Evolutionary conservation across 2,797 vertebrate species (phyloP).

Genomic region (Rhincodon typus): DNA sequence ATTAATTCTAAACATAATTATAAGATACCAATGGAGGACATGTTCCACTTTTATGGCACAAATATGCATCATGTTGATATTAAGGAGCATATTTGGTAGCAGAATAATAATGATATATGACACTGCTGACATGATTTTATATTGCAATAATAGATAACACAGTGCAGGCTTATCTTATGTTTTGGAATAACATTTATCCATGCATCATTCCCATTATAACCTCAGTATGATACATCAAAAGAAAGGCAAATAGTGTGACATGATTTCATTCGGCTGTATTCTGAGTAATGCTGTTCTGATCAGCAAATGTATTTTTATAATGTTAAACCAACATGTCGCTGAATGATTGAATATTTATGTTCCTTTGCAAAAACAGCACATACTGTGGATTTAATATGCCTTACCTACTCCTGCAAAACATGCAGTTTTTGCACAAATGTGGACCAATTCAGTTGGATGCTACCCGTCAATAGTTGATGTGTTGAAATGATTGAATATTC

Average conservation of each 20-base stretch:
- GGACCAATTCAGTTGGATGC: not conserved
- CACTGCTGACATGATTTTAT: not conserved
- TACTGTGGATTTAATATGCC: not conserved
- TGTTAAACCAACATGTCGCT: not conserved
- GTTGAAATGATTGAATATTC: not conserved
- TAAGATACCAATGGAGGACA: not conserved
- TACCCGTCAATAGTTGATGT: not conserved
- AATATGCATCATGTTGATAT: not conserved
- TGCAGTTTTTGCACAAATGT: not conserved
- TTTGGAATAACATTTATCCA: not conserved
- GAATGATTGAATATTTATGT: not conserved
- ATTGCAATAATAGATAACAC: not conserved
- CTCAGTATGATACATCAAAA: not conserved
- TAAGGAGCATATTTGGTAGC: not conserved
- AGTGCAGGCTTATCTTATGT: not conserved
- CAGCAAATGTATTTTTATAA: not conserved
- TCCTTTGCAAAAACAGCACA: not conserved
- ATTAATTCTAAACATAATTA: not conserved
- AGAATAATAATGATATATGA: not conserved
- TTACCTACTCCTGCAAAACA: not conserved
- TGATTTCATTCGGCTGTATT: not conserved
- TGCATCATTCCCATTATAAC: not conserved
- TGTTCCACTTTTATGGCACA: not conserved
- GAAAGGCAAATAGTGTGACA: not conserved
- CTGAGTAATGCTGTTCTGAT: constrained; percentile 7